Evolutionary conservation across 2,888 invertebrate genomes (phyloP), one percentile per base, ranked within the genome.

Genomic region (Amphipoea lucens): DNA sequence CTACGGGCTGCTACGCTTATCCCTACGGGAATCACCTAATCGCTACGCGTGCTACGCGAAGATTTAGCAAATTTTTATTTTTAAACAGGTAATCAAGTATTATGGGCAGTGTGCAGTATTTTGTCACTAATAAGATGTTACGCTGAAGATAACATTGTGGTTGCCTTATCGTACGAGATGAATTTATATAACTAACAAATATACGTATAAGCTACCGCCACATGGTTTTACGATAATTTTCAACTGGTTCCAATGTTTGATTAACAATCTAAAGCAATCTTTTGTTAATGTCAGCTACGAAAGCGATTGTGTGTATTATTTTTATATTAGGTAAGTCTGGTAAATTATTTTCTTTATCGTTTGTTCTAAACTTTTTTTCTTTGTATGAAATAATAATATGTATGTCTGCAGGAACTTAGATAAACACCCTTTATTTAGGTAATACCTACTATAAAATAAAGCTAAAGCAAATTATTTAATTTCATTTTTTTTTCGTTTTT

Each of bases 101-200:
- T 48, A 74, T 40, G 36, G 11, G 17, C 23, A 45, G 40, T 54
- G 65, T 66, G 40, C 66, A 70, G 42, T 65, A 60, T 73, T 75
- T 76, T 73, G 70, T 74, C 68, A 70, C 74, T 78, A 78, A 72
- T 83, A 79, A 76, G 73, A 83, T 76, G 51, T 83, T 20, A 74
- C 36, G 48, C 57, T 62, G 65, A 51, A 66, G 76, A 77, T 84
- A 85, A 71, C 81, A 74, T 68, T 80, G 84, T 84, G 84, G 84
- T 84, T 65, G 9, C 36, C 51, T 79, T 82, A 84, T 84, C 84
- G 81, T 63, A 70, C 54, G 48, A 85, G 84, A 82, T 84, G 72
- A 79, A 82, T 73, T 83, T 67, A 70, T 75, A 69, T 83, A 83
- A 84, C 84, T 72, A 74, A 63, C 40, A 81, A 81, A 84, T 84